Base-by-base conservation (phyloP, 2,113 vertebrate species). In the Xenopus borealis region DNA sequence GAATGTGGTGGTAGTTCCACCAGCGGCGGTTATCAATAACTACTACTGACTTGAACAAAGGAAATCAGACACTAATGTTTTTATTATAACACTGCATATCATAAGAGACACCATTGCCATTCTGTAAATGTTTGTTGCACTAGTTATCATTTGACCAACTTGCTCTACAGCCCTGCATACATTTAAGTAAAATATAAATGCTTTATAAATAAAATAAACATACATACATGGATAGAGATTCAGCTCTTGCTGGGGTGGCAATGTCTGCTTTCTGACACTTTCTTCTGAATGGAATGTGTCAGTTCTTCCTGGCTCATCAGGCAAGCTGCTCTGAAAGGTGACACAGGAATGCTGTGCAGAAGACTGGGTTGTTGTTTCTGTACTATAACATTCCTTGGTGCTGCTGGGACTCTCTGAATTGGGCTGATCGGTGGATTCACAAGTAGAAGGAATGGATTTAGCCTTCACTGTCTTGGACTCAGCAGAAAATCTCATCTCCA, bases 401-500 rank as follows among this genome's bases (percentile, higher is more conserved):
- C 78, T 79, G 13, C 80, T 78, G 16, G 81, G 81, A 3, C 75
- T 82, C 1, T 87, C 85, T 0, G 77, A 79, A 69, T 63, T 71
- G 46, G 79, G 16, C 17, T 87, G 89, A 85, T 92, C 91, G 0
- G 85, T 78, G 9, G 86, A 90, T 66, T 94, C 93, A 0, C 86
- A 86, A 12, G 83, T 85, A 58, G 94, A 94, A n/a, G 92, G 83
- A 30, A 85, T 88, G 62, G 87, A 89, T 78, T 87, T 91, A 20
- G 66, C 46, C 30, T 69, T 76, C 14, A 82, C 83, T 79, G 83
- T 61, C 50, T 83, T 79, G 59, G 89, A 87, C 30, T 96, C 94
- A 69, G 91, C 93, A 16, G 90, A 89, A 79, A 96, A 85, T 70
- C 88, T 93, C 52, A 90, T 79, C 83, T 99, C 96, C 83, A 96